Evolutionary conservation across 2,797 vertebrate genomes (phyloP), one percentile per base, ranked within the genome.

Genomic region (Intellagama lesueurii): DNA sequence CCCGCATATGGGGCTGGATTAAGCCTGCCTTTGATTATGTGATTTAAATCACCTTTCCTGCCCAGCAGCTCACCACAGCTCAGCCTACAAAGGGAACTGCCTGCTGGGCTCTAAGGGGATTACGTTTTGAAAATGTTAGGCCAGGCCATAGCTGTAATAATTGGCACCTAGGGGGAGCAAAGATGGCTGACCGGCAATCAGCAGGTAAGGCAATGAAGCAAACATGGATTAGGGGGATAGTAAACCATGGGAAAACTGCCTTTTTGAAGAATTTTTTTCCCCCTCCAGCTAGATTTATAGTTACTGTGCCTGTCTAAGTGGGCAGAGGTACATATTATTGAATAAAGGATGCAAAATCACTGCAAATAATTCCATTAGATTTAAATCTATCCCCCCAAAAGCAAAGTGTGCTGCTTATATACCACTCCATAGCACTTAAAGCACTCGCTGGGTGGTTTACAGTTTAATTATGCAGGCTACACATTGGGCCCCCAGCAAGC

Each of bases 11-110:
- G 87, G 87, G 73, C 85, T 91, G 86, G 90, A 93, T 95, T 94
- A 94, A 0, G 81, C 76, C 86, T 94, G 89, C 40, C 75, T 77
- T 91, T 93, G 73, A 49, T 85, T 64, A 35, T 72, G 77, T 91
- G 80, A 88, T 87, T 92, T 94, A 93, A 95, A 94, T 94, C 30
- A 87, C 68, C 88, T 95, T 30, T 69, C 72, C 85, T 94, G 77
- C 52, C 80, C 88, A 92, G 83, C 49, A 93, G 78, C 66, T 90
- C 90, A 77, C 89, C 92, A 90, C 11, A 30, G 80, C 80, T 88
- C 47, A 80, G 87, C 79, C 92, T 88, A 76, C 70, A 81, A 87
- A 92, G 87, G 3, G 8, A 90, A 90, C 90, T 82, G 87, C 84
- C 88, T 94, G 70, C 76, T 85, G 91, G 30, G 64, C 12, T 64